These are phyloP conservation scores for Ecdyonurus torrentis DNA, from an alignment of 2,888 invertebrate species.

Conservation along the genomic window DNA sequence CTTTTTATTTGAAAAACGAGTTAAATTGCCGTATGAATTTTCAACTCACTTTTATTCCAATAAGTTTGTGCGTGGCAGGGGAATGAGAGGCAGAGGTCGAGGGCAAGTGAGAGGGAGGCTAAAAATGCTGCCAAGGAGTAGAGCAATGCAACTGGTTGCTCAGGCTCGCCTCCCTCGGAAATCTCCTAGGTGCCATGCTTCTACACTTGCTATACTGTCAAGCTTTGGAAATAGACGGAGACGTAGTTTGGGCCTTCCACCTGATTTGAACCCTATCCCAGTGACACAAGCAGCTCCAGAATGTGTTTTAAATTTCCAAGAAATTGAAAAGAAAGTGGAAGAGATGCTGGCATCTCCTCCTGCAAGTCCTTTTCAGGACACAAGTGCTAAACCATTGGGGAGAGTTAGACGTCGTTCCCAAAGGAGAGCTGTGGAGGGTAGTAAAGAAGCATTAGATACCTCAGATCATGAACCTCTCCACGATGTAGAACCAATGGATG, in stretches of 20 bases:
- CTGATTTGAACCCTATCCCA: background rate
- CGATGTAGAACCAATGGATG: background rate
- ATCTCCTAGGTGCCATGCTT: slow-evolving; percentile 75
- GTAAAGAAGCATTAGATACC: too few species aligned
- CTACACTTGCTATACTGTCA: slow-evolving; percentile 61
- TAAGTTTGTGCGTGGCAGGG: slow-evolving; percentile 14
- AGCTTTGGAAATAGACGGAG: slow-evolving; percentile 13
- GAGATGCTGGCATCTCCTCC: slow-evolving; percentile 1
- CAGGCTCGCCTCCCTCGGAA: slow-evolving; percentile 50
- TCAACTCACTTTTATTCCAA: too few species aligned
- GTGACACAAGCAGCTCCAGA: slow-evolving; percentile 1
- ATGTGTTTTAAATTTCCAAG: background rate
- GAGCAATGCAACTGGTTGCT: slow-evolving; percentile 15
- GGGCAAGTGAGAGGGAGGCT: slow-evolving; percentile 11
- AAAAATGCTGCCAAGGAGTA: slow-evolving; percentile 8
- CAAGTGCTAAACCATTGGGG: background rate
- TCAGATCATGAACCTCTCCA: background rate
- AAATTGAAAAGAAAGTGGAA: slow-evolving; percentile 4
- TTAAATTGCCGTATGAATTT: slow-evolving; percentile 54
- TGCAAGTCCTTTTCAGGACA: slow-evolving; percentile 2
- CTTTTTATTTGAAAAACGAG: slow-evolving; percentile 40
- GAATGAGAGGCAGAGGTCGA: slow-evolving; percentile 16
- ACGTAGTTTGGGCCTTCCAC: background rate
- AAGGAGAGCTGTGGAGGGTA: background rate
- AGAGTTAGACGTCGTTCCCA: background rate